These are phyloP conservation scores for Chrysolina oricalcia DNA, from an alignment of 2,888 invertebrate genomes.

Conservation along the genomic window DNA sequence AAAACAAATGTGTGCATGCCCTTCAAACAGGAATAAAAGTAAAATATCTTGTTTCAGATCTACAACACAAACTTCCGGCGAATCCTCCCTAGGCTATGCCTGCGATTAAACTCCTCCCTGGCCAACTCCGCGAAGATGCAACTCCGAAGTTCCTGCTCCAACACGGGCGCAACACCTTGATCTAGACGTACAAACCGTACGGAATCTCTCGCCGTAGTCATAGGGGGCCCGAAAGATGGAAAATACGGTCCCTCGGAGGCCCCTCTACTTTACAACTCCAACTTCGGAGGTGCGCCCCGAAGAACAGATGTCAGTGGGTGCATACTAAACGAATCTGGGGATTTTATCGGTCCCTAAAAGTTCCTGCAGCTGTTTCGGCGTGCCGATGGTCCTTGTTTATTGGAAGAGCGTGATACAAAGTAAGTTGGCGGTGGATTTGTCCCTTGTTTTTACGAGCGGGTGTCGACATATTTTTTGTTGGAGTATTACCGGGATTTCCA, in stretches of 20 bases:
- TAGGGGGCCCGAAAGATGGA: conserved; percentile 47
- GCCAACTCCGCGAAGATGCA: conserved; percentile 31
- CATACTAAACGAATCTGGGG: conserved; percentile 60
- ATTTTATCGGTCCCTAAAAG: conserved; percentile 61
- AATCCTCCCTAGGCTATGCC: conserved; percentile 20
- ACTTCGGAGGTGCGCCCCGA: conserved; percentile 49
- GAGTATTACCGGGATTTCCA: conserved; percentile 11
- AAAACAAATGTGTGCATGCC: background rate
- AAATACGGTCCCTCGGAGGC: conserved; percentile 52
- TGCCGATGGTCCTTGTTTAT: conserved; percentile 33
- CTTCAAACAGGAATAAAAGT: background rate
- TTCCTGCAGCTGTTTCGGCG: conserved; percentile 46
- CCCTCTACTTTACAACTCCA: conserved; percentile 51
- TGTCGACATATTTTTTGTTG: conserved; percentile 30
- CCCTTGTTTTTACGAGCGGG: conserved; percentile 31
- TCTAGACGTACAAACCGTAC: conserved; percentile 41
- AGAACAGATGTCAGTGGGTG: conserved; percentile 60
- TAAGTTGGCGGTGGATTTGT: conserved; percentile 33
- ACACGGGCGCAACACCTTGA: conserved; percentile 34
- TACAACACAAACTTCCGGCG: conserved; percentile 9
- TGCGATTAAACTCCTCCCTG: conserved; percentile 15
- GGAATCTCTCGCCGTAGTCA: conserved; percentile 35
- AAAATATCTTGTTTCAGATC: conserved; percentile 38
- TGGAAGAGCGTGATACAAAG: conserved; percentile 26
- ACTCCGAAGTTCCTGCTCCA: conserved; percentile 35